Base-by-base conservation (phyloP, 2,888 invertebrate genomes). In the Ctenicera cuprea region DNA sequence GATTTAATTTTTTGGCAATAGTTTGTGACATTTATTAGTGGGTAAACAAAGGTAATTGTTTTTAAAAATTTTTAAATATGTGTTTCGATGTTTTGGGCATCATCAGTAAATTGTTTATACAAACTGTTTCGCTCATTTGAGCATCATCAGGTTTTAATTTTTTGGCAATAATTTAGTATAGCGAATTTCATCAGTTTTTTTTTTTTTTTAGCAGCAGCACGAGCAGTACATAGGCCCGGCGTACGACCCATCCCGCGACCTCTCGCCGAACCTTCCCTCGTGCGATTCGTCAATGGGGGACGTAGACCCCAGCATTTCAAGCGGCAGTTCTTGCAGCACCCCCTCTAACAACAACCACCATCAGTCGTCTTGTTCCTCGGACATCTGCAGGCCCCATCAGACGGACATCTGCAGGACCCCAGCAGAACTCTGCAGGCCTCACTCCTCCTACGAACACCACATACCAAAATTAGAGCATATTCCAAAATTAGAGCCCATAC, bases 181-280 rank as follows among this genome's bases (percentile, higher is more conserved):
- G 26, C 5, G 26, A 26, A 26, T 26, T 9, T 33, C 9, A 33
- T 33, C 8, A 33, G 33, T 33, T 20, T 50, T 18, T 12, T 50
- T 50, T 38, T 12, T n/a, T 2, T 83, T 85, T 87, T 89, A 93
- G 92, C 93, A 92, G 90, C 91, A 92, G 90, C 91, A 92, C 88
- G 88, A 89, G 87, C 89, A 89, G 84, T 87, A 88, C 83, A 87
- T 90, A 89, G 86, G 90, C 90, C 87, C 87, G 85, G 90, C 91
- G 83, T 93, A 93, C 89, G 93, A 93, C 86, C 92, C 92, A 84
- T 91, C 92, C 80, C 90, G 93, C 83, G 93, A 93, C 84, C 88
- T 93, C 79, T 93, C 93, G 84, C 93, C 94, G 80, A 93, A 92
- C 84, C 91, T 93, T 77, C 93, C 94, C 71, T 91, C 92, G 82